phyloP scores from a whole-genome alignment of 2,888 invertebrate species.

The Capitulum mitella region DNA sequence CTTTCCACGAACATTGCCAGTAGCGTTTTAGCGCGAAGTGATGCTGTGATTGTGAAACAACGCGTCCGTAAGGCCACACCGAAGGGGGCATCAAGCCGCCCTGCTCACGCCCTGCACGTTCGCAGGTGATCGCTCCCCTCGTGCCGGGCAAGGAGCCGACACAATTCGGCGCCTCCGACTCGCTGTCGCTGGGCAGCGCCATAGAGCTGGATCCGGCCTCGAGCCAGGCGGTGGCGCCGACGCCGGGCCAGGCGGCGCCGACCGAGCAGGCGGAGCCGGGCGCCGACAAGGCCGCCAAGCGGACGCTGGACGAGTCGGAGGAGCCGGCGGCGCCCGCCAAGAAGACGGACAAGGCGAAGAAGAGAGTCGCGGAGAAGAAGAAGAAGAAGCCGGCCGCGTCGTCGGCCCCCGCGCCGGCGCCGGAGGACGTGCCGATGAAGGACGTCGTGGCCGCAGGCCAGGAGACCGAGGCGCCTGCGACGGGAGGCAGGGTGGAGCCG shows the following conservation, averaged over 20 bases:
- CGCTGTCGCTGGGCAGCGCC: neutral
- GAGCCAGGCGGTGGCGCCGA: neutral
- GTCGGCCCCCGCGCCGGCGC: conserved; percentile 28
- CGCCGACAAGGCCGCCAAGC: conserved; percentile 4
- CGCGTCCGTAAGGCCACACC: no score
- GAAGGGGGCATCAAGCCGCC: no score
- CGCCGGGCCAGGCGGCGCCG: neutral
- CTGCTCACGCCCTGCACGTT: no score
- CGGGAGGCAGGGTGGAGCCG: neutral
- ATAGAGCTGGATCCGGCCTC: neutral
- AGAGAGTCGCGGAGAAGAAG: conserved; percentile 30
- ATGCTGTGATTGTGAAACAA: no score
- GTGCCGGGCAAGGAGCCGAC: conserved; percentile 94
- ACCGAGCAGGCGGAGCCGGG: neutral
- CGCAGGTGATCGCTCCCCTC: conserved; percentile 89
- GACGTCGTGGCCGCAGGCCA: conserved; percentile 24
- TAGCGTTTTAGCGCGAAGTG: no score
- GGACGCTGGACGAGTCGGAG: neutral
- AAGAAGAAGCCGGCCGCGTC: conserved; percentile 27
- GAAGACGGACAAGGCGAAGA: conserved; percentile 31
- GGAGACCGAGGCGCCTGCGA: neutral
- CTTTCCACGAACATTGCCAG: no score
- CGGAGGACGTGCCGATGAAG: neutral
- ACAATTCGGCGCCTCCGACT: conserved; percentile 42
- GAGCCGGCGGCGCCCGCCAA: conserved; percentile 13